Conservation (phyloP, 2,113 vertebrate species). For the Bettongia penicillata region DNA sequence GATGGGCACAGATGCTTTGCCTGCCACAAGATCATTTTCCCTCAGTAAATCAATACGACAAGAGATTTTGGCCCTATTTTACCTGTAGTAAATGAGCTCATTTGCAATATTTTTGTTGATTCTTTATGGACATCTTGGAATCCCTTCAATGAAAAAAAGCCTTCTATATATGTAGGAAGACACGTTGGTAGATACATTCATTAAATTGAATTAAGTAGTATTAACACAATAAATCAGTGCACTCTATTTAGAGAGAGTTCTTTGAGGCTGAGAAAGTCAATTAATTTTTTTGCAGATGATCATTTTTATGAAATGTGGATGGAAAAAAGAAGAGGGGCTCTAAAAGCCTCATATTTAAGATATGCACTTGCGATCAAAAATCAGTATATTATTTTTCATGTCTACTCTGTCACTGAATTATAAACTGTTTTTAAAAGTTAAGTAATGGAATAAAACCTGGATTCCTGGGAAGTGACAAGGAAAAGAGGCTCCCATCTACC, state of each 20-base stretch:
- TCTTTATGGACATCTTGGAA: neutral
- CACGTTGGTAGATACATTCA: neutral
- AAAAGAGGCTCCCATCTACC: neutral
- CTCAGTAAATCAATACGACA: neutral
- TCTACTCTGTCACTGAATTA: neutral
- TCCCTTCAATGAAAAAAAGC: neutral
- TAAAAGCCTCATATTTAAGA: neutral
- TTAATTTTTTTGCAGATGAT: neutral
- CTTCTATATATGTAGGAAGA: neutral
- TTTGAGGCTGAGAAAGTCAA: neutral
- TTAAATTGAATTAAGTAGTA: neutral
- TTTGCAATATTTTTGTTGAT: neutral
- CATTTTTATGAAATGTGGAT: neutral
- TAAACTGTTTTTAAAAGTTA: neutral
- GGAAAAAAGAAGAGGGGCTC: neutral
- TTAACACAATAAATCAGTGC: neutral
- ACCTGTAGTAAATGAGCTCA: neutral
- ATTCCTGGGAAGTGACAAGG: neutral
- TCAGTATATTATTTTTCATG: neutral
- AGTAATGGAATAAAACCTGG: neutral
- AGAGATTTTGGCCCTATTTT: neutral
- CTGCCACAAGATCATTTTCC: neutral
- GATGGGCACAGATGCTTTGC: neutral
- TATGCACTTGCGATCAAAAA: neutral
- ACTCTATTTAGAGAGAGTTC: neutral